These are phyloP conservation scores for Nomada goodeniana DNA, from an alignment of 2,888 invertebrate species.

Conservation along the genomic window DNA sequence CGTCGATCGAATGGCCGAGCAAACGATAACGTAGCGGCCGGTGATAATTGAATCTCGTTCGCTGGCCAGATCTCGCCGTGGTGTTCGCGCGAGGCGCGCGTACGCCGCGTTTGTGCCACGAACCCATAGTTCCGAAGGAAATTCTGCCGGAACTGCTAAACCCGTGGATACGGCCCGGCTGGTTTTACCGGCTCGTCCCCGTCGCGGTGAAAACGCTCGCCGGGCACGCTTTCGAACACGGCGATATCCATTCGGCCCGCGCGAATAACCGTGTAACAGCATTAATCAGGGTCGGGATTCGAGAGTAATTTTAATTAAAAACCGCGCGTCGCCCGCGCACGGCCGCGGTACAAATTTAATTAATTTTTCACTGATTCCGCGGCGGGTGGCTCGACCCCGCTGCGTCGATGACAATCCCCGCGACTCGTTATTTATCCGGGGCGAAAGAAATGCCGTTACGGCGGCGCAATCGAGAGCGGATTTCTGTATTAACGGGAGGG, in stretches of 20 bases:
- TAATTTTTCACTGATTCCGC: conserved; percentile 65
- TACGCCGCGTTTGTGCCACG: background rate
- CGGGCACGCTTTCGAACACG: background rate
- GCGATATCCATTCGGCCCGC: conserved; percentile 7
- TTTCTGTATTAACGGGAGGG: conserved; percentile 53
- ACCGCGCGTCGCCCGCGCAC: conserved; percentile 49
- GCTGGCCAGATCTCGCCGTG: background rate
- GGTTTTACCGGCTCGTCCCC: background rate
- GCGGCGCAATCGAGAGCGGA: conserved; percentile 38
- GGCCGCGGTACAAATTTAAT: conserved; percentile 69
- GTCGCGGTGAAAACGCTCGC: conserved; percentile 16
- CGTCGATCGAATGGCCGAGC: conserved; percentile 44
- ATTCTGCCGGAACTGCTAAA: conserved; percentile 1
- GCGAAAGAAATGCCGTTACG: conserved; percentile 7
- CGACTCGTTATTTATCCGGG: conserved; percentile 56
- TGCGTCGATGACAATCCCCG: conserved; percentile 40
- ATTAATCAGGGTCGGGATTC: conserved; percentile 71
- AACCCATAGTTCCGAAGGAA: background rate
- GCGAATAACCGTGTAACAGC: conserved; percentile 44
- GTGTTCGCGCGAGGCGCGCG: background rate
- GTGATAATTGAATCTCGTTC: conserved; percentile 48
- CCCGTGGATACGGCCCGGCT: background rate
- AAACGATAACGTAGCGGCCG: conserved; percentile 29
- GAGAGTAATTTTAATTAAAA: conserved; percentile 77
- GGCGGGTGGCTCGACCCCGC: conserved; percentile 7